Percentiles rank a stretch among this genome's conserved stretches.
phyloP scores from a whole-genome alignment of 2,797 vertebrate genomes.

The Enteromius anoplus region DNA sequence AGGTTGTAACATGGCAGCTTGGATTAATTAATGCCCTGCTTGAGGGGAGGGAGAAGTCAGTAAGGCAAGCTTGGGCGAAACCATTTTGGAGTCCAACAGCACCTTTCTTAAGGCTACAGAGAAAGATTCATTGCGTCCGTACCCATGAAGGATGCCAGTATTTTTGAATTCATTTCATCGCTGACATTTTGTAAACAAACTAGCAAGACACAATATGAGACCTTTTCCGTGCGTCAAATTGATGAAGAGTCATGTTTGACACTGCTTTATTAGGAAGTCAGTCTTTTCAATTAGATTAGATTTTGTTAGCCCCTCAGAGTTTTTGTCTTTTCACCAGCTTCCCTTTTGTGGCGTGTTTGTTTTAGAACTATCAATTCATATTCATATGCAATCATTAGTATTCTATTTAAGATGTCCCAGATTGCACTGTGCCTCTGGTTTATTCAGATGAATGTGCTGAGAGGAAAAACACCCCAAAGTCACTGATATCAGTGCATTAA shows the following conservation, averaged over 20 bases:
- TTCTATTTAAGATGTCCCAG: constrained; percentile 28
- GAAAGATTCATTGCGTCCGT: neutral
- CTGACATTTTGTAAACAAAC: neutral
- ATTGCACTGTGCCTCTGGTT: constrained; percentile 19
- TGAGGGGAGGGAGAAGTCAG: constrained; percentile 74
- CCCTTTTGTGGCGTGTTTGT: constrained; percentile 16
- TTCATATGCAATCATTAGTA: constrained; percentile 35
- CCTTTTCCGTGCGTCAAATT: constrained; percentile 8
- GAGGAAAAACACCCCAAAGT: constrained; percentile 9
- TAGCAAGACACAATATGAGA: neutral
- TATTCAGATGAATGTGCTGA: constrained; percentile 27
- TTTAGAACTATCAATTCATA: constrained; percentile 9
- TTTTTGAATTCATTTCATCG: neutral
- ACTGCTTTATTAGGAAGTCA: constrained; percentile 23
- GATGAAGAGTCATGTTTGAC: constrained; percentile 14
- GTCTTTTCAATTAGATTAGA: constrained; percentile 17
- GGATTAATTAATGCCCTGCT: constrained; percentile 80
- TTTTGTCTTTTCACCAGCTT: constrained; percentile 9
- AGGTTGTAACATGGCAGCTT: constrained; percentile 68
- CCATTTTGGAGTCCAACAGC: constrained; percentile 1
- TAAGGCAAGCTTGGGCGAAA: constrained; percentile 26
- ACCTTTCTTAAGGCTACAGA: constrained; percentile 12
- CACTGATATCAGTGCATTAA: constrained; percentile 7
- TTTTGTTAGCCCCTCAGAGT: constrained; percentile 18
- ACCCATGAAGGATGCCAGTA: neutral